Conservation (phyloP, 2,888 invertebrate species). For the Cephus rjabovi region DNA sequence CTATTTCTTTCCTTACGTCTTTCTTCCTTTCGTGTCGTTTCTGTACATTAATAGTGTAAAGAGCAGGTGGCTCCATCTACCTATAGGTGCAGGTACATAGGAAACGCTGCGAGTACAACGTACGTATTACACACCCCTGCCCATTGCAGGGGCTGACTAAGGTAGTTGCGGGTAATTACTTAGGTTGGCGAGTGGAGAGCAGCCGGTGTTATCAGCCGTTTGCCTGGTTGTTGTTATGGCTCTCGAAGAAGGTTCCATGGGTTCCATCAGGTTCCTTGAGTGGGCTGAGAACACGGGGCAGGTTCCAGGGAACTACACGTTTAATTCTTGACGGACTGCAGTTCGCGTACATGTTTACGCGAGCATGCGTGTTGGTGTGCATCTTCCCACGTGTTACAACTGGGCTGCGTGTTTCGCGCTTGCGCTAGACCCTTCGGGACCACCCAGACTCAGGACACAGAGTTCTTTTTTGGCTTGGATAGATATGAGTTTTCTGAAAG, state of each 20-base stretch:
- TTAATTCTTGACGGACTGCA: constrained; percentile 33
- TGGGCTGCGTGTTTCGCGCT: constrained; percentile 20
- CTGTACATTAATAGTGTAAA: constrained; percentile 43
- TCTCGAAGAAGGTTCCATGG: background rate
- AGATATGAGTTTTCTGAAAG: background rate
- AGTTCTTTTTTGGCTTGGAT: background rate
- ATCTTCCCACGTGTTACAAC: constrained; percentile 25
- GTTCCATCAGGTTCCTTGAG: background rate
- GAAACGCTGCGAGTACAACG: background rate
- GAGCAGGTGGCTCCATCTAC: constrained; percentile 10
- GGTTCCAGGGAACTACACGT: constrained; percentile 27
- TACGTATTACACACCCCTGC: no score
- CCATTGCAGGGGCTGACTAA: constrained; percentile 15
- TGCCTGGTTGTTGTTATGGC: constrained; percentile 17
- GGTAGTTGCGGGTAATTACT: constrained; percentile 36
- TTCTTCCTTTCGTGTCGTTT: constrained; percentile 31
- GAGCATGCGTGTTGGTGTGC: constrained; percentile 4
- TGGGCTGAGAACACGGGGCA: constrained; percentile 9
- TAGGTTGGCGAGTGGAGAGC: constrained; percentile 27
- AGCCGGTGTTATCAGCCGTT: constrained; percentile 38
- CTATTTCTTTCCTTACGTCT: constrained; percentile 19
- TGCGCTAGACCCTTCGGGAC: constrained; percentile 21
- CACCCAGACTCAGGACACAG: constrained; percentile 13
- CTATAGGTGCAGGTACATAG: background rate
- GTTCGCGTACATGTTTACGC: constrained; percentile 13